Base-by-base conservation (phyloP, 2,113 vertebrate genomes). In the Corythornis cristatus region DNA sequence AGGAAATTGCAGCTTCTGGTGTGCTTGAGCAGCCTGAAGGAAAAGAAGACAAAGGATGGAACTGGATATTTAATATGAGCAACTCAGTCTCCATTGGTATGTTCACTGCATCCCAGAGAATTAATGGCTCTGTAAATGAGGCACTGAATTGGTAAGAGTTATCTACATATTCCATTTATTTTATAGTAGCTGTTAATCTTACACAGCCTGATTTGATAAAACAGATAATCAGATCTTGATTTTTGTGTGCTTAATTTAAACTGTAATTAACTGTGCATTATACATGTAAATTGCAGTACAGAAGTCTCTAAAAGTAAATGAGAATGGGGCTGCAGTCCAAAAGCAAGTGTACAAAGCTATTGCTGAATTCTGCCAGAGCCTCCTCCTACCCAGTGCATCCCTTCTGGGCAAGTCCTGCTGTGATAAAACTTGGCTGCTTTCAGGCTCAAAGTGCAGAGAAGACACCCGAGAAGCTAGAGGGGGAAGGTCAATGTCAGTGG, bases 181-280 rank as follows among this genome's bases (percentile, higher is more conserved):
- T 93, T 92, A 46, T 90, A 88, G 80, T 70, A 89, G 51, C 72
- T 90, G 72, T 88, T 93, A 96, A 73, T 90, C 77, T 89, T 82
- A 86, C 25, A 76, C 37, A 57, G 60, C 33, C 58, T 79, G 71
- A 92, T 95, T 94, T 86, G 83, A 83, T 90, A 90, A 93, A 78
- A 86, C 28, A 82, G 70, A 88, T 93, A 53, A 92, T 94, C 84
- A 61, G 28, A 72, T 83, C 74, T 80, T 93, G 78, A 93, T 94
- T 96, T 94, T 85, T 71, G 42, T 85, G 42, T 89, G 78, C 78
- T 83, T 93, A 87, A 94, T 96, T 95, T 94, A 85, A 93, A 84
- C 51, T 87, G 71, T 76, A 85, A 96, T 94, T 93, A 95, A 62
- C 62, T 40, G 15, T 77, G 64, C 60, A 70, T 93, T 85, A 62